Conservation (phyloP, 2,888 invertebrate genomes). For the Strigamia crassipes region DNA sequence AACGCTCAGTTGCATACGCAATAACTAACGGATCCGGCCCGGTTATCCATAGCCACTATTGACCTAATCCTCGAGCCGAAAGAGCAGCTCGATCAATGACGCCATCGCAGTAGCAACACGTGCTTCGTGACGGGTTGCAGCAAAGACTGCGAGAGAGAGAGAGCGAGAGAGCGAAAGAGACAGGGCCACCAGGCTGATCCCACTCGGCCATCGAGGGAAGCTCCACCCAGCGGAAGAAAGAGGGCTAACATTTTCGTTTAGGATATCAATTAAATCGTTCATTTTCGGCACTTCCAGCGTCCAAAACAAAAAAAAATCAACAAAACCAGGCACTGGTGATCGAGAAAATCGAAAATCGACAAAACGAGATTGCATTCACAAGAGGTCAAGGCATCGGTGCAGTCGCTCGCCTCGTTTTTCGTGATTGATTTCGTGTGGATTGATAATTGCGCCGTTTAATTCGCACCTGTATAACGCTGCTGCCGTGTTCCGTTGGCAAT, state of each 20-base stretch:
- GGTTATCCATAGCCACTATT: neutral
- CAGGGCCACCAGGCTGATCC: neutral
- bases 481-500: too few relatives aligned
- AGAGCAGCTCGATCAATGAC: conserved; percentile 2
- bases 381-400: too few relatives aligned
- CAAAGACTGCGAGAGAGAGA: neutral
- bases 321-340: too few relatives aligned
- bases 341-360: too few relatives aligned
- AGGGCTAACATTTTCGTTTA: neutral
- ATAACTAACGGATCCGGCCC: neutral
- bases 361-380: too few relatives aligned
- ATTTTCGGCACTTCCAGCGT: too few relatives aligned
- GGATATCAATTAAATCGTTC: too few relatives aligned
- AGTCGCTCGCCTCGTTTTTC: too few relatives aligned
- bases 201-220: conserved; percentile 19
- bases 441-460: too few relatives aligned
- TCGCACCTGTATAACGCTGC: too few relatives aligned
- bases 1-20: neutral
- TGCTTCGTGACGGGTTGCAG: conserved; percentile 31
- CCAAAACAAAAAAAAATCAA: too few relatives aligned
- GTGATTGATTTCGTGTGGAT: too few relatives aligned
- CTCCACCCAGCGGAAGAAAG: neutral
- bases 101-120: conserved; percentile 34
- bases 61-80: neutral
- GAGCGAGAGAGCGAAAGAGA: neutral